Percentiles rank a stretch among this genome's conserved stretches.
phyloP scores from a whole-genome alignment of 2,888 invertebrate genomes.

The Drosophila sordidapex region DNA sequence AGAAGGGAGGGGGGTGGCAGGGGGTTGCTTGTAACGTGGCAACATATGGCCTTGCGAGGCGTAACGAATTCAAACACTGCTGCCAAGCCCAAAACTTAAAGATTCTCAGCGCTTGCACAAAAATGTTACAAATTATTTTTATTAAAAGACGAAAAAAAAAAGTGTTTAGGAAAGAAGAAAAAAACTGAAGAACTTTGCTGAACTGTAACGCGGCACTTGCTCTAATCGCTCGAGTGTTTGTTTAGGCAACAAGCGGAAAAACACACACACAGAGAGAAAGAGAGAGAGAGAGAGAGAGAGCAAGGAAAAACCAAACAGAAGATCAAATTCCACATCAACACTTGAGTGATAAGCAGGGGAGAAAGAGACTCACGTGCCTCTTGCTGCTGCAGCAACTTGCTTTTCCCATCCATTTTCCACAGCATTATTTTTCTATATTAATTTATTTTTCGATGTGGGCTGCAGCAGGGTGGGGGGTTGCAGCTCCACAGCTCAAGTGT shows the following conservation, averaged over 20 bases:
- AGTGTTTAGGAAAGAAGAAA: not conserved
- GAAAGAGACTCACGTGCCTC: conserved; percentile 48
- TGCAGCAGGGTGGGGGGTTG: not conserved
- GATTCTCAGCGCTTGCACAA: conserved; percentile 55
- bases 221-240: conserved; percentile 65
- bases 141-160: conserved; percentile 12
- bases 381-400: not conserved
- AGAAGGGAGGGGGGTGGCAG: too few relatives aligned
- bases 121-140: conserved; percentile 52
- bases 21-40: conserved; percentile 33
- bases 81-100: conserved; percentile 45
- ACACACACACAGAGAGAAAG: not conserved
- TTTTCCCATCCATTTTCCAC: conserved; percentile 8
- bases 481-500: conserved; percentile 62
- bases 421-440: conserved; percentile 4
- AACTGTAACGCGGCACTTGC: conserved; percentile 52
- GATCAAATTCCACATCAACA: conserved; percentile 74
- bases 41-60: conserved; percentile 64
- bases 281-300: not conserved
- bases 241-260: conserved; percentile 58
- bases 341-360: conserved; percentile 38
- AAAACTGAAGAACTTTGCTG: conserved; percentile 5
- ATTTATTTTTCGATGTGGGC: not conserved
- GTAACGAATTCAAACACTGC: conserved; percentile 39
- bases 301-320: conserved; percentile 40